A percentile compares a stretch with the other conserved stretches of the same genome.
Evolutionary conservation across 2,113 vertebrate species (phyloP).

Genomic region (Sylvilagus bachmani): DNA sequence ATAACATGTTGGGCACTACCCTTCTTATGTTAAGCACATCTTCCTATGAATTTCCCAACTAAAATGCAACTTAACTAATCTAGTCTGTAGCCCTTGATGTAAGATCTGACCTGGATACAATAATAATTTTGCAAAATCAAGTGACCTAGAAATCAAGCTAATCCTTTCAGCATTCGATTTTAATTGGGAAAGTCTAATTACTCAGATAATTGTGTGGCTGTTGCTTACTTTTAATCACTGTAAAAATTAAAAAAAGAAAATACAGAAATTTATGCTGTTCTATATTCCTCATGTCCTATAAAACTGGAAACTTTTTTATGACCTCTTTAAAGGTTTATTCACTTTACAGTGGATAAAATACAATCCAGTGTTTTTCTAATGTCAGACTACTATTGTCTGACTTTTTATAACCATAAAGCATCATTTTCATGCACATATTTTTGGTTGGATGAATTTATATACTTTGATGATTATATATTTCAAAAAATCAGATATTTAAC

Average conservation of each 20-base stretch:
- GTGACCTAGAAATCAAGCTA: slow-evolving; percentile 72
- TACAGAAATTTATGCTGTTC: slow-evolving; percentile 27
- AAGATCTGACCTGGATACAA: slow-evolving; percentile 69
- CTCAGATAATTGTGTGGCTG: slow-evolving; percentile 60
- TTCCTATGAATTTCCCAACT: background rate
- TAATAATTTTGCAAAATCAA: slow-evolving; percentile 68
- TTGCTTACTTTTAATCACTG: slow-evolving; percentile 76
- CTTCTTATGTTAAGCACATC: slow-evolving; percentile 29
- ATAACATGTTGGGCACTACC: background rate
- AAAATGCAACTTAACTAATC: background rate
- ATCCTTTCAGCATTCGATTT: slow-evolving; percentile 65
- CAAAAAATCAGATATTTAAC: slow-evolving; percentile 32
- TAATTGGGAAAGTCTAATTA: slow-evolving; percentile 77
- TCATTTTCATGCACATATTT: slow-evolving; percentile 63
- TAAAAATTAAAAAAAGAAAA: slow-evolving; percentile 49
- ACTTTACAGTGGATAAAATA: slow-evolving; percentile 64
- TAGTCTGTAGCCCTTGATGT: background rate
- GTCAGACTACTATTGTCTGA: slow-evolving; percentile 48
- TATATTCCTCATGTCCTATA: slow-evolving; percentile 63
- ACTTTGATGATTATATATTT: slow-evolving; percentile 72
- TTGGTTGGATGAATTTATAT: slow-evolving; percentile 55
- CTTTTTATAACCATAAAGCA: slow-evolving; percentile 60
- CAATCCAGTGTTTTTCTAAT: slow-evolving; percentile 58
- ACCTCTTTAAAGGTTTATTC: slow-evolving; percentile 60
- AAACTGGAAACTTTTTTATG: slow-evolving; percentile 64